Evolutionary conservation across 2,797 vertebrate species (phyloP).

Genomic region (Typhlichthys eigenmanni): DNA sequence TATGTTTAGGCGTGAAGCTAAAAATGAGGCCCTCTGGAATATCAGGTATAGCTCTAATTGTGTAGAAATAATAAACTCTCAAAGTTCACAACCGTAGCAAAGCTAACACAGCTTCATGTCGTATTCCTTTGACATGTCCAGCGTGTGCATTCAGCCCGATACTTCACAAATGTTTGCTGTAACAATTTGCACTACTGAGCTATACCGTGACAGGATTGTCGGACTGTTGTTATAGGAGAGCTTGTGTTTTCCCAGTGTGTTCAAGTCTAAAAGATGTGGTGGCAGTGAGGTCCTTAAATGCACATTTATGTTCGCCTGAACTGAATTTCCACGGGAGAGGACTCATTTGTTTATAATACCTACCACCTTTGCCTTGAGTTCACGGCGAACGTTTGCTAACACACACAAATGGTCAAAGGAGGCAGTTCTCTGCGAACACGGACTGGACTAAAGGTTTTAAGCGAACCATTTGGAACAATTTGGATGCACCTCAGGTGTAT

Average conservation of each 20-base stretch:
- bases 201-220: conserved; percentile 30
- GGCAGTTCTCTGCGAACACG: too few relatives aligned
- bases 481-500: conserved; percentile 15
- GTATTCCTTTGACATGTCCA: conserved; percentile 37
- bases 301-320: conserved; percentile 58
- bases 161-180: conserved; percentile 50
- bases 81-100: conserved; percentile 14
- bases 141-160: conserved; percentile 15
- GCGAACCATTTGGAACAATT: too few relatives aligned
- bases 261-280: conserved; percentile 52
- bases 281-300: conserved; percentile 53
- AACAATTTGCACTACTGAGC: conserved; percentile 43
- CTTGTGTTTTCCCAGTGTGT: conserved; percentile 50
- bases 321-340: conserved; percentile 33
- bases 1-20: conserved; percentile 21
- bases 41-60: conserved; percentile 52
- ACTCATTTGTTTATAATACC: conserved; percentile 34
- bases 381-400: too few relatives aligned
- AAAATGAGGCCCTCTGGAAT: conserved; percentile 25
- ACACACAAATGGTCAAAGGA: too few relatives aligned
- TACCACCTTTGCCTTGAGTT: background rate
- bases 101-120: conserved; percentile 25
- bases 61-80: conserved; percentile 59
- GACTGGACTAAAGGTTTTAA: too few relatives aligned
- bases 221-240: conserved; percentile 22